A percentile compares a stretch with the other conserved stretches of the same genome.
phyloP scores from a whole-genome alignment of 2,113 vertebrate genomes.

The Alosa alosa region DNA sequence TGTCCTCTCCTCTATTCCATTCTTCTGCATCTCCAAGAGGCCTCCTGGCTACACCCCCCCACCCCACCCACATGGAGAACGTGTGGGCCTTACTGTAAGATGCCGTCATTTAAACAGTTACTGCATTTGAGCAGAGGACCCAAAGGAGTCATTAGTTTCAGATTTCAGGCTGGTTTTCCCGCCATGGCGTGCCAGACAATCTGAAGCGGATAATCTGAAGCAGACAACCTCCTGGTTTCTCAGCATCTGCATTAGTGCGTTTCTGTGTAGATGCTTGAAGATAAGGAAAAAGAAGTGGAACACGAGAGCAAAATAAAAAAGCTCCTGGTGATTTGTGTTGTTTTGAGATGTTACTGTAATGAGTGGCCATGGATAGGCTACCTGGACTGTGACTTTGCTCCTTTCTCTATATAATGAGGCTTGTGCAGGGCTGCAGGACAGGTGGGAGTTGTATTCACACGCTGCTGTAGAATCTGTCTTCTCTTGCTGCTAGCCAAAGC shows the following conservation, averaged over 20 bases:
- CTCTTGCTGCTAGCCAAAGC: conserved; percentile 4
- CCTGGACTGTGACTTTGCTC: neutral
- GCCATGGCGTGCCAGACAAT: neutral
- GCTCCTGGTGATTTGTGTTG: neutral
- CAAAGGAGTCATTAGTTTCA: neutral
- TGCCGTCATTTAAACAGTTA: neutral
- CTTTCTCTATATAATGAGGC: neutral
- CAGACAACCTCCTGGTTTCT: neutral
- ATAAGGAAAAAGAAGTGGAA: neutral
- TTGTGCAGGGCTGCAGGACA: neutral
- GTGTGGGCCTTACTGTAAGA: neutral
- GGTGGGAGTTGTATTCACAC: conserved; percentile 9
- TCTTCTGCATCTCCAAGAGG: too few relatives aligned
- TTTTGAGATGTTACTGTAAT: neutral
- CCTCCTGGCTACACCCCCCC: too few relatives aligned
- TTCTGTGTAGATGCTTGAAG: neutral
- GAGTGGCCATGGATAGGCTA: neutral
- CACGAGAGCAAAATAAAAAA: neutral
- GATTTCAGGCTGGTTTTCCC: neutral
- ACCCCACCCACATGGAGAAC: neutral
- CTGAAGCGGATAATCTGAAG: neutral
- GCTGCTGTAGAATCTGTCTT: neutral
- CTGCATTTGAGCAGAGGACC: neutral
- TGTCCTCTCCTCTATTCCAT: neutral
- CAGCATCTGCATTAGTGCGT: neutral